Conservation (phyloP, 2,113 vertebrate genomes). For the human (Homo sapiens) region GRCh38 chr6:85292001-85292500, state of each 20-base stretch:
- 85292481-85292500: conserved; percentile 92
- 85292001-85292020: conserved; percentile 93
- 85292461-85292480: conserved; percentile 93
- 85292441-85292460: conserved; percentile 89
- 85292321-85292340: conserved; percentile 93
- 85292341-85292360: conserved; percentile 94
- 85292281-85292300: conserved; percentile 93
- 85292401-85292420: conserved; percentile 90
- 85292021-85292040: conserved; percentile 94
- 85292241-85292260: conserved; percentile 97
- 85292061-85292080: conserved; percentile 90
- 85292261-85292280: conserved; percentile 86
- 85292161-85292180: conserved; percentile 89
- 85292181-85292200: conserved; percentile 90
- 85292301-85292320: conserved; percentile 96
- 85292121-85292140: conserved; percentile 92
- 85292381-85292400: conserved; percentile 95
- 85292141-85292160: conserved; percentile 86
- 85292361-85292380: conserved; percentile 94
- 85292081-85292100: conserved; percentile 87
- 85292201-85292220: conserved; percentile 95
- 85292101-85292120: conserved; percentile 89
- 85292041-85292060: conserved; percentile 92
- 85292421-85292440: conserved; percentile 92
- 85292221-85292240: conserved; percentile 95